These are phyloP conservation scores for Sebastes nivosus DNA, from an alignment of 2,797 vertebrate genomes.

Conservation along the genomic window DNA sequence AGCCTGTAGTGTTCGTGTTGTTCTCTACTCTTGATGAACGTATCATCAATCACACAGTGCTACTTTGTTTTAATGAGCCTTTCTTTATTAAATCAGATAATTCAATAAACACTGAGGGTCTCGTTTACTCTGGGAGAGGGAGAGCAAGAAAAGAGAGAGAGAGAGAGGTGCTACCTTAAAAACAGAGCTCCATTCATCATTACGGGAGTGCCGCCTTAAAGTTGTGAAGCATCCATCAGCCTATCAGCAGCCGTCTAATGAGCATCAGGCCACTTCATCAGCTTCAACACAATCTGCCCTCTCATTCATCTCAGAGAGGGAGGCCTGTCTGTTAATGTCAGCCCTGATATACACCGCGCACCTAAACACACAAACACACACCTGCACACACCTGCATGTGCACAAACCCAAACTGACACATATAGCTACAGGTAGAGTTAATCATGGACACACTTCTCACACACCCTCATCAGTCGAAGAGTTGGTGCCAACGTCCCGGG, in stretches of 20 bases:
- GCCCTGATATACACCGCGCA: neutral
- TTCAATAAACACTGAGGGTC: slow-evolving; percentile 32
- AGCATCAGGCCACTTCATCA: slow-evolving; percentile 67
- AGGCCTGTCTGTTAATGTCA: slow-evolving; percentile 59
- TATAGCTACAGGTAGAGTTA: neutral
- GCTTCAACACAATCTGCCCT: slow-evolving; percentile 64
- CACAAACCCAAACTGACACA: neutral
- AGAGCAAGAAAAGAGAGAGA: neutral
- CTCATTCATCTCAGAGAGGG: slow-evolving; percentile 64
- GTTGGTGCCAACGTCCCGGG: neutral
- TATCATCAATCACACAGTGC: slow-evolving; percentile 33
- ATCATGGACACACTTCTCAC: neutral
- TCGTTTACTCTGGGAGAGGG: slow-evolving; percentile 5
- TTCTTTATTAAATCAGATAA: slow-evolving; percentile 44
- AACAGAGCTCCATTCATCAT: slow-evolving; percentile 52
- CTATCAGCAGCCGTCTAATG: slow-evolving; percentile 58
- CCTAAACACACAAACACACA: neutral
- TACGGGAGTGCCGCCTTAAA: slow-evolving; percentile 34
- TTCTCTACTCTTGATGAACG: neutral
- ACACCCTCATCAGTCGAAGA: neutral
- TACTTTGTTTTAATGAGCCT: slow-evolving; percentile 49
- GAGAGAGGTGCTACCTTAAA: slow-evolving; percentile 6
- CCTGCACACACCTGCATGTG: neutral
- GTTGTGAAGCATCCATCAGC: slow-evolving; percentile 61
- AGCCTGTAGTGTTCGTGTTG: neutral